phyloP scores from a whole-genome alignment of 2,888 invertebrate genomes.

The Mallateleia sp. region DNA sequence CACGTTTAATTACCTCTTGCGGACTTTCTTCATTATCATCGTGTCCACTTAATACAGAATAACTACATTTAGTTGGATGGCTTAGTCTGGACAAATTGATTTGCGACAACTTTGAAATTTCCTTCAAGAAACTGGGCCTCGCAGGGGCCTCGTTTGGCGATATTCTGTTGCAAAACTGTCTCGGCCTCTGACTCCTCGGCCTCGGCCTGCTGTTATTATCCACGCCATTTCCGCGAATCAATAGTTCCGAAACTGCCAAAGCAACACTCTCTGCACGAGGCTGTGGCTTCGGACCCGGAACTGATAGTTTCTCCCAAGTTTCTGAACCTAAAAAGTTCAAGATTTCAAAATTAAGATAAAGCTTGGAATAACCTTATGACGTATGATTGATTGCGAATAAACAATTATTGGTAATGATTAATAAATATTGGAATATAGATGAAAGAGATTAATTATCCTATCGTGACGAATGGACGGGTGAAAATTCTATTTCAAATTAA shows the following conservation, averaged over 20 bases:
- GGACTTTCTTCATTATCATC: slow-evolving; percentile 93
- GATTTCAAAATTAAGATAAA: neutral
- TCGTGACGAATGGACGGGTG: too few species aligned
- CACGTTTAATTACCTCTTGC: slow-evolving; percentile 85
- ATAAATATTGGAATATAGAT: too few species aligned
- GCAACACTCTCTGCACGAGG: slow-evolving; percentile 93
- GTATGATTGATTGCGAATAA: too few species aligned
- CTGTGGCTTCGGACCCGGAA: slow-evolving; percentile 92
- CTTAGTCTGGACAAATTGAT: slow-evolving; percentile 92
- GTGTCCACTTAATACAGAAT: slow-evolving; percentile 92
- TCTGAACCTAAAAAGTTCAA: slow-evolving; percentile 91
- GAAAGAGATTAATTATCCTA: too few species aligned
- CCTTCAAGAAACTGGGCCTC: slow-evolving; percentile 91
- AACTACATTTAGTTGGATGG: slow-evolving; percentile 92
- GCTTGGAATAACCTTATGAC: too few species aligned
- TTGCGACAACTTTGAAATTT: slow-evolving; percentile 93
- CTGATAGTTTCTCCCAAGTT: slow-evolving; percentile 93
- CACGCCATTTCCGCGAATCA: slow-evolving; percentile 88
- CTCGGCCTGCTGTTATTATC: slow-evolving; percentile 85
- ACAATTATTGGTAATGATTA: too few species aligned
- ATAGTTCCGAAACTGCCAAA: slow-evolving; percentile 91
- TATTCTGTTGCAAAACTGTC: slow-evolving; percentile 88
- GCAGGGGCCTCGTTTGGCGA: slow-evolving; percentile 89
- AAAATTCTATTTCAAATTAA: too few species aligned
- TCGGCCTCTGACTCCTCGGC: slow-evolving; percentile 85